Percentiles rank a stretch among this genome's conserved stretches.
These are phyloP conservation scores for Criorhina ranunculi DNA, from an alignment of 2,888 invertebrate species.

Conservation along the genomic window DNA sequence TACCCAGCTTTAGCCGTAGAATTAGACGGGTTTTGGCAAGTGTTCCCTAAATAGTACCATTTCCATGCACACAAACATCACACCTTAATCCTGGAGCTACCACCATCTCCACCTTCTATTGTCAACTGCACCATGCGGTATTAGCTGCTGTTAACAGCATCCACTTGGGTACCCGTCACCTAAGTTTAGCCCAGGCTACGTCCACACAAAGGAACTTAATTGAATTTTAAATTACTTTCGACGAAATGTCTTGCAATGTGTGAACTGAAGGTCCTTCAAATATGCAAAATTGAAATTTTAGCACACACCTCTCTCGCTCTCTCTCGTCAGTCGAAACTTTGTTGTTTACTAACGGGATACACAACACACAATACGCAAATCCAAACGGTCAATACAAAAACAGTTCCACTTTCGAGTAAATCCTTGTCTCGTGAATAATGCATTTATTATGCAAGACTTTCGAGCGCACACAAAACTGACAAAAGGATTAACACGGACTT, in stretches of 20 bases:
- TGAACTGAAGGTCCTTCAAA: conserved; percentile 75
- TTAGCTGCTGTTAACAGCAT: conserved; percentile 62
- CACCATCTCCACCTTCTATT: neutral
- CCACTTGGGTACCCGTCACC: conserved; percentile 16
- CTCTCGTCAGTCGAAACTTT: conserved; percentile 34
- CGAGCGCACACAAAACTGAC: conserved; percentile 51
- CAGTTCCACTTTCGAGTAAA: conserved; percentile 52
- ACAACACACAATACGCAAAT: conserved; percentile 29
- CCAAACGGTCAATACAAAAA: neutral
- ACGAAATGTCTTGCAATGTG: conserved; percentile 74
- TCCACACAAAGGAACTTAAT: conserved; percentile 75
- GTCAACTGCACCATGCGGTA: conserved; percentile 60
- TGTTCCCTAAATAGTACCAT: conserved; percentile 42
- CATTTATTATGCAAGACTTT: conserved; percentile 76
- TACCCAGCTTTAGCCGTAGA: conserved; percentile 47
- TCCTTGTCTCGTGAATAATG: conserved; percentile 71
- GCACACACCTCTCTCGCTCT: neutral
- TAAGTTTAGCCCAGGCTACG: conserved; percentile 44
- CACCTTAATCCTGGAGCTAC: neutral
- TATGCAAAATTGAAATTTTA: conserved; percentile 75
- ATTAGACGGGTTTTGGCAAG: conserved; percentile 45
- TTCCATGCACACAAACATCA: conserved; percentile 12
- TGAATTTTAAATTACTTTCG: conserved; percentile 77
- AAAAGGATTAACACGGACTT: conserved; percentile 60
- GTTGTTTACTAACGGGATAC: conserved; percentile 57